Base-by-base conservation (phyloP, 2,888 invertebrate species). In the Coleophora deauratella region DNA sequence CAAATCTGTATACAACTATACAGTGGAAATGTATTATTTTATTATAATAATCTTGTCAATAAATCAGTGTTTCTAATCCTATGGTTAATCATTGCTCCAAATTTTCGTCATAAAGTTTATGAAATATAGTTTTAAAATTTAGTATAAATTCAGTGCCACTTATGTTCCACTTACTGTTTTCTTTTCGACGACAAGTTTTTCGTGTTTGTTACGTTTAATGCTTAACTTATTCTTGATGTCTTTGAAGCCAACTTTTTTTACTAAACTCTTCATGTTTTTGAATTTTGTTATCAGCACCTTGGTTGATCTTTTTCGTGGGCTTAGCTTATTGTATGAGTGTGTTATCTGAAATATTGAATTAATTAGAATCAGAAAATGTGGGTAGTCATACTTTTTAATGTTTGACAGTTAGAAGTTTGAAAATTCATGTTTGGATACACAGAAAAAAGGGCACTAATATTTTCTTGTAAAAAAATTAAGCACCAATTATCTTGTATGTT, bases 211-310 rank as follows among this genome's bases (percentile, higher is more conserved):
- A 6, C 21, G 21, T 21, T 21, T 21, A 21, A 6, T 21, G 21
- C 21, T 21, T 4, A 21, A 21, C 6, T 21, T 21, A 21, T 6
- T 10, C 31, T 9, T 10, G 9, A 4, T 9, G 30, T 56, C 55
- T 43, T 61, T 69, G 2, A 62, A 45, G n/a, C 58, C 55, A 13
- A 55, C 46, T 33, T 47, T 54, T 37, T 59, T 70, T 0, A 64
- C 66, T 34, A 66, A 33, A 40, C 50, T 65, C 41, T 72, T 84
- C 70, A 84, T 71, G 37, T 77, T 80, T 14, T 45, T 46, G 42
- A 84, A 82, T 50, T 82, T 85, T 3, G 61, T 78, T 8, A 63
- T 65, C 10, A 85, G 51, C 7, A 70, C 63, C 48, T 68, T 72
- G 0, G 62, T 57, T 1, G 73, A 54, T 11, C 80, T 66, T 42